These are phyloP conservation scores for Hesperia comma DNA, from an alignment of 2,888 invertebrate species.

Conservation along the genomic window DNA sequence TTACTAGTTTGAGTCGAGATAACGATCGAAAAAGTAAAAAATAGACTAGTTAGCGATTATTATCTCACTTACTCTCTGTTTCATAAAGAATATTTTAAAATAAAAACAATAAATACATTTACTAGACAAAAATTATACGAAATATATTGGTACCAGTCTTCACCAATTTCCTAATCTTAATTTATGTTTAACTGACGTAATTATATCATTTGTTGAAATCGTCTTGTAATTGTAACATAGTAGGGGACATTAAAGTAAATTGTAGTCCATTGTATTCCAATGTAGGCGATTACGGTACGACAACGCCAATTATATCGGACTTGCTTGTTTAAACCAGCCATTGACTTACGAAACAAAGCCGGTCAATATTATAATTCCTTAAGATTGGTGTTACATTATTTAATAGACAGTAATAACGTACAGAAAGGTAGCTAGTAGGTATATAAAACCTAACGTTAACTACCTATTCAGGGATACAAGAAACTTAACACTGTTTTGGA, in stretches of 20 bases:
- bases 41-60: too few species aligned
- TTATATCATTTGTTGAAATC: constrained; percentile 31
- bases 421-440: too few species aligned
- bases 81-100: too few species aligned
- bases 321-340: constrained; percentile 16
- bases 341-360: constrained; percentile 10
- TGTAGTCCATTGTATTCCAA: constrained; percentile 34
- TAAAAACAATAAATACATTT: too few species aligned
- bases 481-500: too few species aligned
- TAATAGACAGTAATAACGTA: not conserved
- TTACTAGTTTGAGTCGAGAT: too few species aligned
- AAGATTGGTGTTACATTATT: not conserved
- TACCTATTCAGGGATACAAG: too few species aligned
- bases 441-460: too few species aligned
- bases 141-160: too few species aligned
- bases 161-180: not conserved
- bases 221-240: constrained; percentile 23
- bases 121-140: too few species aligned
- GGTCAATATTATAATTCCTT: constrained; percentile 2
- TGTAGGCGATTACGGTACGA: constrained; percentile 24
- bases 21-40: too few species aligned
- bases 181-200: constrained; percentile 24
- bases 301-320: constrained; percentile 20
- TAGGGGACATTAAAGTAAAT: constrained; percentile 31
- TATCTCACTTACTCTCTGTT: too few species aligned